These are phyloP conservation scores for Drosophila anceps DNA, from an alignment of 2,888 invertebrate genomes.

Conservation along the genomic window DNA sequence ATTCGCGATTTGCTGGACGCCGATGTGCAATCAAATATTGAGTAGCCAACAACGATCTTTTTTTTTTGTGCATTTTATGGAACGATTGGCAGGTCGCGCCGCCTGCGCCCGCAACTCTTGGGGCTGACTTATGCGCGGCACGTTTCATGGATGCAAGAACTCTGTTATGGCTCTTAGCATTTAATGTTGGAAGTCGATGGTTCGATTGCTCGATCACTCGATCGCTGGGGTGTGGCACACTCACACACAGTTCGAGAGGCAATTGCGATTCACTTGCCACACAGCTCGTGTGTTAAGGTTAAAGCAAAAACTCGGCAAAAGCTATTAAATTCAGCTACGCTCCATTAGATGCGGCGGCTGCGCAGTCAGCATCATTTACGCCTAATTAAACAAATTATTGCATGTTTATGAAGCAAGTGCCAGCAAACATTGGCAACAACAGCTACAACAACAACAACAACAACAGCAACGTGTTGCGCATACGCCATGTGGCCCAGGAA, in stretches of 20 bases:
- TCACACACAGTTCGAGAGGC: slow-evolving; percentile 7
- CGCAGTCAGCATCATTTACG: slow-evolving; percentile 71
- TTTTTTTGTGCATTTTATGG: slow-evolving; percentile 21
- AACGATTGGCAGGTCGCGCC: slow-evolving; percentile 61
- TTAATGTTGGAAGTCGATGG: slow-evolving; percentile 10
- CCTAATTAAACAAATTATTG: slow-evolving; percentile 82
- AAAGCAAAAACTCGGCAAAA: slow-evolving; percentile 64
- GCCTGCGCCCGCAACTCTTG: slow-evolving; percentile 17
- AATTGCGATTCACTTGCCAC: slow-evolving; percentile 68
- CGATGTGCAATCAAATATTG: slow-evolving; percentile 67
- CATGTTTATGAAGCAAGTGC: slow-evolving; percentile 67
- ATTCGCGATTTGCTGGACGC: slow-evolving; percentile 38
- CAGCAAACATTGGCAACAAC: slow-evolving; percentile 34
- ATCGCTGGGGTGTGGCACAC: slow-evolving; percentile 59
- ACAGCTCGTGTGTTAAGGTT: slow-evolving; percentile 61
- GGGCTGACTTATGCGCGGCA: slow-evolving; percentile 53
- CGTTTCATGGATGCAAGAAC: slow-evolving; percentile 67
- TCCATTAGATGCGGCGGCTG: slow-evolving; percentile 68
- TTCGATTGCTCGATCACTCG: slow-evolving; percentile 13
- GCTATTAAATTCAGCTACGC: slow-evolving; percentile 75
- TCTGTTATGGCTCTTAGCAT: slow-evolving; percentile 37
- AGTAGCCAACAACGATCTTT: slow-evolving; percentile 38
- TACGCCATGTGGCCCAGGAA: slow-evolving; percentile 69
- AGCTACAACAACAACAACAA: slow-evolving; percentile 29
- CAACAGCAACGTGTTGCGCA: slow-evolving; percentile 50